Evolutionary conservation across 2,888 invertebrate genomes (phyloP), one percentile per base, ranked within the genome.

Genomic region (Merodon equestris): DNA sequence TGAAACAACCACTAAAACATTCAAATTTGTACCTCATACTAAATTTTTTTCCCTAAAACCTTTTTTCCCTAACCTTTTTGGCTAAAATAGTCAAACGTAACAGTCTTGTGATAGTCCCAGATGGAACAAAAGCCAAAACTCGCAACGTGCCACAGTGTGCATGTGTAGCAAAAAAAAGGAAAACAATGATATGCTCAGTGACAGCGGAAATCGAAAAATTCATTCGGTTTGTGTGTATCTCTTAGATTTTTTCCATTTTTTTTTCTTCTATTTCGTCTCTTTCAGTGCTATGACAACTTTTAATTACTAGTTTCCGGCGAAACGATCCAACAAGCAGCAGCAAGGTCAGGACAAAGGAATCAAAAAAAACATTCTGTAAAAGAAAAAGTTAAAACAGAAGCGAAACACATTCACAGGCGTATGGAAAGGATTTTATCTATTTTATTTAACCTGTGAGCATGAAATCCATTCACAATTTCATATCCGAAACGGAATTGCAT

Each of bases 381-480:
- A 27, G 7, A 27, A 27, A 27, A 27, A 27, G 27, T 27, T 2
- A 27, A 27, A 27, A 27, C 3, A 27, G 27, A 27, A 27, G 2
- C 27, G 27, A 27, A 27, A 27, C 27, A 27, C 27, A 27, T 27
- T 44, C 9, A 53, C 45, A 45, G 9, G 48, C 47, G 36, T 10
- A 60, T 12, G 51, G 56, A 63, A 57, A 51, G 38, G 27, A 60
- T 53, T 67, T 63, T 57, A 45, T 63, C 51, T 56, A 63, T 79
- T 79, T 48, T 68, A 44, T 64, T 54, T 40, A 58, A 58, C 54
- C 64, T 74, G 63, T 70, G 61, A 79, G 70, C 74, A 74, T 79
- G 70, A 64, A 74, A 74, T 74, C 74, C 58, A 74, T 79, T 79
- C 74, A 79, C 36, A 68, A 54, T 74, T 64, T 79, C 42, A 60